Conservation (phyloP, 2,888 invertebrate genomes). For the Tipula lateralis region DNA sequence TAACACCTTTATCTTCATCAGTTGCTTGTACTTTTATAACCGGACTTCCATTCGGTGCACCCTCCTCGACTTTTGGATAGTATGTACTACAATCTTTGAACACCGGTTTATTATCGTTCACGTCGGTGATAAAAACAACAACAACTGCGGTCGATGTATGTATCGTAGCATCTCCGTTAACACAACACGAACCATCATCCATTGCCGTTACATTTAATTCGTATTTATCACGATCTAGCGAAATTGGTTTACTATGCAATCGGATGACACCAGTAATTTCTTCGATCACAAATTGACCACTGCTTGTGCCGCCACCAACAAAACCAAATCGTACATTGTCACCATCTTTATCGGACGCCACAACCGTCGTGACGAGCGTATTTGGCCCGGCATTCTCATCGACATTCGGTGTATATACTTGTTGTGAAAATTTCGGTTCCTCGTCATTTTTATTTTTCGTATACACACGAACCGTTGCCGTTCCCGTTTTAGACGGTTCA, state of each 20-base stretch:
- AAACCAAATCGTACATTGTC: slow-evolving; percentile 91
- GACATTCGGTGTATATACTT: slow-evolving; percentile 93
- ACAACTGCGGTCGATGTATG: slow-evolving; percentile 93
- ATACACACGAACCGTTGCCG: slow-evolving; percentile 89
- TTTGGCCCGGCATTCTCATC: slow-evolving; percentile 94
- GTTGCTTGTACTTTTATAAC: slow-evolving; percentile 91
- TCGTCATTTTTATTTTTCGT: slow-evolving; percentile 99
- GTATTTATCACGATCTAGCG: slow-evolving; percentile 88
- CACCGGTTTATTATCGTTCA: slow-evolving; percentile 94
- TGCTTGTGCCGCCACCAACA: slow-evolving; percentile 83
- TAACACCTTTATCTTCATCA: slow-evolving; percentile 93
- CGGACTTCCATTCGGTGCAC: slow-evolving; percentile 88
- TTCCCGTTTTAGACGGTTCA: slow-evolving; percentile 85
- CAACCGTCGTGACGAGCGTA: slow-evolving; percentile 91
- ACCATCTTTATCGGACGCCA: slow-evolving; percentile 95
- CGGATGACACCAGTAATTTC: slow-evolving; percentile 93
- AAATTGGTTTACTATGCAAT: slow-evolving; percentile 78
- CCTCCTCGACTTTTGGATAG: slow-evolving; percentile 90
- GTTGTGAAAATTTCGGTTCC: slow-evolving; percentile 93
- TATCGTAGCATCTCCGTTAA: slow-evolving; percentile 77
- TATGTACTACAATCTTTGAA: slow-evolving; percentile 92
- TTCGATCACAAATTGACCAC: slow-evolving; percentile 91
- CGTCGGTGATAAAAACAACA: slow-evolving; percentile 93
- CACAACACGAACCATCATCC: slow-evolving; percentile 97
- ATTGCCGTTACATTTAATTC: slow-evolving; percentile 94